Percentiles rank a stretch among this genome's conserved stretches.
Conservation (phyloP, 2,888 invertebrate genomes). For the Busseola fusca region DNA sequence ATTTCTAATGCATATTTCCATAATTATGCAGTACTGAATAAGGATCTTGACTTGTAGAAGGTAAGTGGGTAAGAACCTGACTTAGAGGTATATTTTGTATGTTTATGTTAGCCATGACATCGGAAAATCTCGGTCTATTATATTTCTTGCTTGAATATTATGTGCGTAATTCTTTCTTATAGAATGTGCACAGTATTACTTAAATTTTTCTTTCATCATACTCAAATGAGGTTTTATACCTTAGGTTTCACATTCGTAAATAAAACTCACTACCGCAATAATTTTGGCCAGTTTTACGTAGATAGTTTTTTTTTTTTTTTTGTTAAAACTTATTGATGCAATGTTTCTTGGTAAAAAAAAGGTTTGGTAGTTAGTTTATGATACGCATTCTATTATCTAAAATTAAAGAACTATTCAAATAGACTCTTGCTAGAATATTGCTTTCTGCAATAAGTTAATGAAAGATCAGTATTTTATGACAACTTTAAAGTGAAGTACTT, state of each 20-base stretch:
- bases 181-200: conserved; percentile 1
- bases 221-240: background rate
- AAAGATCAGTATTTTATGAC: background rate
- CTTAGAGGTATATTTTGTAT: conserved; percentile 23
- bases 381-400: too few species aligned
- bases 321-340: background rate
- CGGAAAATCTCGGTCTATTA: conserved; percentile 10
- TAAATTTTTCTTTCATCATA: background rate
- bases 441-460: too few species aligned
- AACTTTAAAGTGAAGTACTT: background rate
- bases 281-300: background rate
- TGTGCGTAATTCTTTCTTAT: background rate
- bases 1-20: conserved; percentile 51
- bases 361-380: background rate
- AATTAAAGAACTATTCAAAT: too few species aligned
- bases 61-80: conserved; percentile 49
- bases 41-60: conserved; percentile 57
- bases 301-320: conserved; percentile 3
- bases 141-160: conserved; percentile 29
- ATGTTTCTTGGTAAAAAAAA: background rate
- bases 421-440: too few species aligned
- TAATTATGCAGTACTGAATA: conserved; percentile 51
- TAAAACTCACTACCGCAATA: background rate
- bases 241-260: conserved; percentile 1
- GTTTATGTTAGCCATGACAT: conserved; percentile 36